A percentile compares a stretch with the other conserved stretches of the same genome.
These are phyloP conservation scores for Dryadula phaetusa DNA, from an alignment of 2,888 invertebrate genomes.

Conservation along the genomic window DNA sequence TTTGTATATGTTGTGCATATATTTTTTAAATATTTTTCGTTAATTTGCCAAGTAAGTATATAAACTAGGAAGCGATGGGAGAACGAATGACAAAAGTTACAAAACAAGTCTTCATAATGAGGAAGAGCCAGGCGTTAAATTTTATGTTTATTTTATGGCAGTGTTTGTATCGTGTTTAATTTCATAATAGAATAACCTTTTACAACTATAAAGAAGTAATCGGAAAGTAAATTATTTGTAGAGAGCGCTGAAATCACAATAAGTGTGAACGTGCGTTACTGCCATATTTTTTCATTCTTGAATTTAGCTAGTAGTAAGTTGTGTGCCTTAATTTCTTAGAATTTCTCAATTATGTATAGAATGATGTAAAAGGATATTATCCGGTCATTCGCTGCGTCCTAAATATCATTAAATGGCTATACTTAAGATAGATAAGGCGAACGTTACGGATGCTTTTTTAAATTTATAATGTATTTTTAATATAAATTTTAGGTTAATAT, in stretches of 20 bases:
- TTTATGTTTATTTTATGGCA: slow-evolving; percentile 34
- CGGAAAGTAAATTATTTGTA: slow-evolving; percentile 1
- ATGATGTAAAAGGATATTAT: slow-evolving; percentile 33
- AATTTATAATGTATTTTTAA: neutral
- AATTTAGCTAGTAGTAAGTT: slow-evolving; percentile 4
- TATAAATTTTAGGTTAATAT: slow-evolving; percentile 3
- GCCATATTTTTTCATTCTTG: neutral
- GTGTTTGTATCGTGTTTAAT: slow-evolving; percentile 9
- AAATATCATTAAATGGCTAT: slow-evolving; percentile 19
- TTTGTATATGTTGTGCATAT: neutral
- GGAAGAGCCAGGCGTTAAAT: slow-evolving; percentile 18
- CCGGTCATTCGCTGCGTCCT: slow-evolving; percentile 34
- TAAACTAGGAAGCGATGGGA: slow-evolving; percentile 25
- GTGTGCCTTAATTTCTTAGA: slow-evolving; percentile 1
- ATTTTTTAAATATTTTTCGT: neutral
- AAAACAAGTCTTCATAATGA: slow-evolving; percentile 28
- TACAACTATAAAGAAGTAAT: slow-evolving; percentile 7
- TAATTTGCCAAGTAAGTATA: neutral
- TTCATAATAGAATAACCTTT: slow-evolving; percentile 8
- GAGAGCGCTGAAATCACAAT: neutral
- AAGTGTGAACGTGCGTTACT: neutral
- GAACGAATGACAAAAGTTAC: slow-evolving; percentile 24
- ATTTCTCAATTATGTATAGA: slow-evolving; percentile 15
- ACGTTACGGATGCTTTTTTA: slow-evolving; percentile 5
- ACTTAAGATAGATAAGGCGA: neutral